Evolutionary conservation across 2,797 vertebrate species (phyloP), one percentile per base, ranked within the genome.

Genomic region (Pangasius sanitwongsei): DNA sequence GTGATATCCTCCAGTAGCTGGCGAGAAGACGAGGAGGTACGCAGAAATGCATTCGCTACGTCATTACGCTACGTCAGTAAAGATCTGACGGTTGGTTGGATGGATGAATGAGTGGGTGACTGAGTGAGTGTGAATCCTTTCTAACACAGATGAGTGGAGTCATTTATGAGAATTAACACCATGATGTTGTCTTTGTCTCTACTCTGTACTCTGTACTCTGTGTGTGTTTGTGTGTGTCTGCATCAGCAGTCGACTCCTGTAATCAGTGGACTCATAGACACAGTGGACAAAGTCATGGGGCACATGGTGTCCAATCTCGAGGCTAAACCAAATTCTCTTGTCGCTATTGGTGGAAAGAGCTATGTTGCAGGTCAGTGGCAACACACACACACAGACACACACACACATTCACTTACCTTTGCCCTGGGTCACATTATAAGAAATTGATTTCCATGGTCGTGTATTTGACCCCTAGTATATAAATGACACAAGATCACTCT

Each of bases 351-450:
- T 13, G 98, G 98, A 88, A 96, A 95, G 0, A 98, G 97, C 2
- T 87, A 97, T 7, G 94, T 98, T 91, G 98, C 98, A 96, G 98
- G 98, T 99, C 93, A 94, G 96, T 94, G 90, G 93, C 93, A 91
- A 92, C 88, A 90, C 82, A 91, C 91, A 70, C 48, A 84, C 82
- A n/a, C 23, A 9, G 44, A 77, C 44, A 57, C 78, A 57, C 34
- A 44, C 57, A 83, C 61, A 67, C 82, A 50, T 23, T 11, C 70
- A 78, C 44, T 72, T 69, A 80, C 25, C 69, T 85, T 57, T 72
- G 25, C 28, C 31, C 31, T 50, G 57, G 18, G 86, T 63, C 85
- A 57, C 67, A 28, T 86, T 89, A 44, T 87, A 41, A 82, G 82
- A 72, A 81, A 83, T 86, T 31, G 55, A 83, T 65, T 83, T 44